Evolutionary conservation across 2,797 vertebrate genomes (phyloP).

Genomic region (Cuculus canorus): DNA sequence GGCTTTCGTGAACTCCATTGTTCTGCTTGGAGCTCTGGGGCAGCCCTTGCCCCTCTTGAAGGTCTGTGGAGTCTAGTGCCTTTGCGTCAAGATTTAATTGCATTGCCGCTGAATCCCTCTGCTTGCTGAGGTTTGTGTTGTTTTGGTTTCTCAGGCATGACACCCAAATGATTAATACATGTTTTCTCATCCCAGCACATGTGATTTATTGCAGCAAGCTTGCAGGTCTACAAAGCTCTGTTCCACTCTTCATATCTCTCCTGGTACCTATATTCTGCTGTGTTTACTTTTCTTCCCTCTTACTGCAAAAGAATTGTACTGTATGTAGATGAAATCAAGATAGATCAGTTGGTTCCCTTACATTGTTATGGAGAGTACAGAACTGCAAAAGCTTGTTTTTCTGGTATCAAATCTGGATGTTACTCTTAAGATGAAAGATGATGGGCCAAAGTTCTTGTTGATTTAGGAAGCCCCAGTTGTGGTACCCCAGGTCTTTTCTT

Average conservation of each 20-base stretch:
- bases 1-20: not conserved
- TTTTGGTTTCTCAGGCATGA: conserved; percentile 28
- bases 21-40: not conserved
- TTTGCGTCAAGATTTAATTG: conserved; percentile 6
- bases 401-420: not conserved
- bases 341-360: not conserved
- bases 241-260: conserved; percentile 24
- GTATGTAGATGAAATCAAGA: conserved; percentile 15
- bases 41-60: not conserved
- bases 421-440: not conserved
- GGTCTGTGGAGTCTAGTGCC: not conserved
- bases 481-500: not conserved
- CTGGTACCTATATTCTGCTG: conserved; percentile 25
- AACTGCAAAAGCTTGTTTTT: not conserved
- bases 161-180: not conserved
- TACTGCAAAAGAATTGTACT: not conserved
- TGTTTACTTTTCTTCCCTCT: conserved; percentile 9
- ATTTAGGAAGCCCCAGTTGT: not conserved
- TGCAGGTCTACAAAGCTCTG: not conserved
- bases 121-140: conserved; percentile 5
- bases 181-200: not conserved
- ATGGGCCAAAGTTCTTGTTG: not conserved
- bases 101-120: not conserved
- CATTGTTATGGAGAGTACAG: not conserved
- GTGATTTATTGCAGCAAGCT: conserved; percentile 40